These are phyloP conservation scores for Ptyas mucosa DNA, from an alignment of 2,113 vertebrate species.

Conservation along the genomic window DNA sequence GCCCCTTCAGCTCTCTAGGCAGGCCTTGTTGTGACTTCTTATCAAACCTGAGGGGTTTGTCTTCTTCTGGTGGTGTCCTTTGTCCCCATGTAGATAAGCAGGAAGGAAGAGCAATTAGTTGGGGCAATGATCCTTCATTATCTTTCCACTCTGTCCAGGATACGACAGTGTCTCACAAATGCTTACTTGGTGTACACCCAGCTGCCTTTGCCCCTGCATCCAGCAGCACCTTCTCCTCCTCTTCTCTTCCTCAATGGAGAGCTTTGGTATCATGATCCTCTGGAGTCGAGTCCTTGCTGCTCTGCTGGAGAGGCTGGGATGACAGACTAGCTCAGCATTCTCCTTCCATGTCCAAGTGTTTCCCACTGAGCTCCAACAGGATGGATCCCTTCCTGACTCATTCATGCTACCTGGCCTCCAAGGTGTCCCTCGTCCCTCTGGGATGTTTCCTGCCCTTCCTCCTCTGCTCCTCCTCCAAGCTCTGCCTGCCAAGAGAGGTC, in stretches of 20 bases:
- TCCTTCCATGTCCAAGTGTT: neutral
- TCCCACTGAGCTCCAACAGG: neutral
- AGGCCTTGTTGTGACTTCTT: neutral
- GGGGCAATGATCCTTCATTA: neutral
- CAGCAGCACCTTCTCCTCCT: neutral
- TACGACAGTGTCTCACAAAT: neutral
- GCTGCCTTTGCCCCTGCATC: neutral
- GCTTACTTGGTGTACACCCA: neutral
- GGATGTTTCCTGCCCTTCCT: neutral
- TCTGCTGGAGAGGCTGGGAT: neutral
- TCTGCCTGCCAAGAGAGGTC: neutral
- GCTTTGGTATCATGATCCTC: neutral
- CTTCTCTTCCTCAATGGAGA: neutral
- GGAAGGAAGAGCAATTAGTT: neutral
- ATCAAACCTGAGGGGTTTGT: neutral
- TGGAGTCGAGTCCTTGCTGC: neutral
- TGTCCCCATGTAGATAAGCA: neutral
- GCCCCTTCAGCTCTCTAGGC: neutral
- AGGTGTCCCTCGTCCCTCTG: neutral
- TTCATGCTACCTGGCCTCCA: neutral
- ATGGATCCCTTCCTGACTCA: neutral
- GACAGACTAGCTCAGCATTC: neutral
- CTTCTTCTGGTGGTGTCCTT: neutral
- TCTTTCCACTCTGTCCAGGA: neutral
- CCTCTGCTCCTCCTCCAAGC: neutral